A percentile compares a stretch with the other conserved stretches of the same genome.
phyloP scores from a whole-genome alignment of 2,888 invertebrate genomes.

The Lutraria lutraria region DNA sequence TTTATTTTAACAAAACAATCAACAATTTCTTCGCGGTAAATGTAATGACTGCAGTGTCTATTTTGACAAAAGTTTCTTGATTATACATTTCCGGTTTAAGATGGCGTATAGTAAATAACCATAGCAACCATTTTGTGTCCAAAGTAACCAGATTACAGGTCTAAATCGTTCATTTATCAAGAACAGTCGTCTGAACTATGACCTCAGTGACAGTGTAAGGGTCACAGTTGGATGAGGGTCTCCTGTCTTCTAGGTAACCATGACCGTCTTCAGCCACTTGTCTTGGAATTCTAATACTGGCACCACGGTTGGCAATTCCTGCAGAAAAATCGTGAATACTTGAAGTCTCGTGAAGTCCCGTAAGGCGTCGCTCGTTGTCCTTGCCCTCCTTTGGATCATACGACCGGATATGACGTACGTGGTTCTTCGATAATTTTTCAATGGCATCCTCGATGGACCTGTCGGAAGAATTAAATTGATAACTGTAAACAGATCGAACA shows the following conservation, averaged over 20 bases:
- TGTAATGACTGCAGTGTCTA: no score
- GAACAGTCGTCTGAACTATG: constrained; percentile 75
- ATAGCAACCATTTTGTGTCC: no score
- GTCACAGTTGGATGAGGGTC: constrained; percentile 88
- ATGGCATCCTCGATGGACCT: constrained; percentile 98
- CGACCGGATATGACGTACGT: constrained; percentile 96
- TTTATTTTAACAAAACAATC: no score
- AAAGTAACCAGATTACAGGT: no score
- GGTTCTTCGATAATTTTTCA: constrained; percentile 96
- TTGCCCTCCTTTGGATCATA: constrained; percentile 98
- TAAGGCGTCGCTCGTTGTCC: constrained; percentile 98
- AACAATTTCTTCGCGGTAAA: no score
- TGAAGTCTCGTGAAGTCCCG: constrained; percentile 98
- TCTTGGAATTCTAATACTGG: constrained; percentile 92
- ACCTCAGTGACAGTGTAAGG: constrained; percentile 86
- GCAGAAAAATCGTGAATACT: constrained; percentile 98
- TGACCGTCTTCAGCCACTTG: constrained; percentile 95
- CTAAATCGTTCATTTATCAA: constrained; percentile 49
- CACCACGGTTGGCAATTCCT: constrained; percentile 95
- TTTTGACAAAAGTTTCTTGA: no score
- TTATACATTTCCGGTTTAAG: no score
- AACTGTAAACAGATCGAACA: background rate
- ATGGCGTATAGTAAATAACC: no score
- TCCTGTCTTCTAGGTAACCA: constrained; percentile 96
- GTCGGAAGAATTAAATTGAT: constrained; percentile 51